Conservation (phyloP, 2,113 vertebrate genomes). For the Cyanoliseus patagonus region DNA sequence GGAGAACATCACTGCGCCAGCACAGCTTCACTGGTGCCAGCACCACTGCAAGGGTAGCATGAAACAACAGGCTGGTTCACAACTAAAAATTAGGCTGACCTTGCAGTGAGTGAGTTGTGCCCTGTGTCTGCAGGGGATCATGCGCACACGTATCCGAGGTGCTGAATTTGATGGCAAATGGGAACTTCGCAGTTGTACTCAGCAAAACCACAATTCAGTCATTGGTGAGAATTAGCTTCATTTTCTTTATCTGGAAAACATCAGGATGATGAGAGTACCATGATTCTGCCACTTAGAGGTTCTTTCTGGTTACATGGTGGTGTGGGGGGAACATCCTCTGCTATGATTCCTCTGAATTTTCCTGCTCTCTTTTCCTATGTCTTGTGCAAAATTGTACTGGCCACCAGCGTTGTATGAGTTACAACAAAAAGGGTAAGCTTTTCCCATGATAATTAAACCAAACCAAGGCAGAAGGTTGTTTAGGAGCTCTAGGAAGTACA, state of each 20-base stretch:
- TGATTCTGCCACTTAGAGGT: neutral
- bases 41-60: accelerated
- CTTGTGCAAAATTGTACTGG: neutral
- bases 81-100: neutral
- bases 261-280: neutral
- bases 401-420: neutral
- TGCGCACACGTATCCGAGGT: accelerated
- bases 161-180: neutral
- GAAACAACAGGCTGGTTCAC: neutral
- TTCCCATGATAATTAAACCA: neutral
- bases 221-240: neutral
- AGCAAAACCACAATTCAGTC: neutral
- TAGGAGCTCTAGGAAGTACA: neutral
- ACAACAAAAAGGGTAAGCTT: neutral
- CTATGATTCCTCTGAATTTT: neutral
- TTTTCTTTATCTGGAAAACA: neutral
- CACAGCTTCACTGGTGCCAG: accelerated
- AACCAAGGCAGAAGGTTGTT: neutral
- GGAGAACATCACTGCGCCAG: neutral
- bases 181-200: neutral
- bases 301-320: neutral
- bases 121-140: neutral
- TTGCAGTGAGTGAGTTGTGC: neutral
- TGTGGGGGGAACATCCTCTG: accelerated
- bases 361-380: neutral